Evolutionary conservation across 2,888 invertebrate genomes (phyloP), one percentile per base, ranked within the genome.

Genomic region (Euzetes globulus): DNA sequence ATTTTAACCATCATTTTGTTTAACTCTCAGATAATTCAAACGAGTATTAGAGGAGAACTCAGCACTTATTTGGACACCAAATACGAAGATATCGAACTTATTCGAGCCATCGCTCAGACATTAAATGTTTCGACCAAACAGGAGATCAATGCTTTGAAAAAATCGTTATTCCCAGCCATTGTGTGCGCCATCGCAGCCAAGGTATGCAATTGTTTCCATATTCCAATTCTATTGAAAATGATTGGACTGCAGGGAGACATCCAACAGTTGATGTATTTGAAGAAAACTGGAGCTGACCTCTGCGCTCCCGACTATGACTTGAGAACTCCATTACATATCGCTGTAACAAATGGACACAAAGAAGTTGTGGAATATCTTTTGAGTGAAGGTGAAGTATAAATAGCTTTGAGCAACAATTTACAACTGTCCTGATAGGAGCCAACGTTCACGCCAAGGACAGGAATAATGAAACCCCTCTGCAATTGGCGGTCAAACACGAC

Each of bases 31-130:
- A 89, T 91, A 88, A 88, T 94, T 87, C 85, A 87, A 77, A 86
- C 86, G 0, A 91, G 89, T 81, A 84, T 94, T 45, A 86, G 93
- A 70, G 94, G 94, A 0, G 94, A 94, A 82, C 82, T 94, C 78
- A 91, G 91, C 0, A 82, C 85, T 0, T 74, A 78, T 37, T 77
- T 77, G 19, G 78, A 79, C 47, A 75, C 76, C 33, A 78, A 76
- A 70, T 72, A 78, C 65, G 80, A 86, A 84, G 85, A 86, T 76
- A 84, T 84, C 76, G 86, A 87, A 78, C 82, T 88, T 22, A 84
- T 88, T 7, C 87, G 87, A 72, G 86, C 87, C n/a, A 84, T 88
- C 1, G 87, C 87, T 0, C 83, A 85, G 70, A 85, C 86, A 0
- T 80, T 88, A 77, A 85, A 85, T 68, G 79, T 87, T 37, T 85